Conservation (phyloP, 64 coral and sea anemone genomes). For the Astreopora myriophthalma region DNA sequence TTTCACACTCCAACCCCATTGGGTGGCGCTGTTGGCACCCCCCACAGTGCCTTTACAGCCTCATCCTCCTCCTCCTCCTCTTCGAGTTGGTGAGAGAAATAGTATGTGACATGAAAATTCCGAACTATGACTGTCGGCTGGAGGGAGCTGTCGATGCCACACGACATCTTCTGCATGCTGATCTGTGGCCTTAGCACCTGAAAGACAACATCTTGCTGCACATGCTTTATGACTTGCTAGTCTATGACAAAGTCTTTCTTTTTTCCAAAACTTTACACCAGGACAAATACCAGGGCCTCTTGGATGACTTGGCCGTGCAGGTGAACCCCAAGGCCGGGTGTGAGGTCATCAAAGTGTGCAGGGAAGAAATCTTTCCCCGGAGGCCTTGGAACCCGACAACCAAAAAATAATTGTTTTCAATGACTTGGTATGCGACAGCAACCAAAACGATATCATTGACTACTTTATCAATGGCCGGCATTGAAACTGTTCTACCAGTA, state of each 20-base stretch:
- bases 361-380: neutral
- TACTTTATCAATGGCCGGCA: slow-evolving; percentile 24
- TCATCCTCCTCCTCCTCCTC: too few species aligned
- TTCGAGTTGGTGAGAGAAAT: neutral
- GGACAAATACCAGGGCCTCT: neutral
- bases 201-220: neutral
- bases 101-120: neutral
- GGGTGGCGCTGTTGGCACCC: too few species aligned
- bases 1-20: too few species aligned
- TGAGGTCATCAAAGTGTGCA: neutral
- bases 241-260: neutral
- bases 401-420: neutral
- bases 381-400: neutral
- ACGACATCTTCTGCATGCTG: too few species aligned
- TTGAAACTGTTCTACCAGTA: neutral
- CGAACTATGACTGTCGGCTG: neutral
- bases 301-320: neutral
- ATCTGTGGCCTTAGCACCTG: neutral
- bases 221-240: neutral
- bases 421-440: neutral
- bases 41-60: too few species aligned
- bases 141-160: neutral
- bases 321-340: neutral
- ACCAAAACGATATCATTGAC: slow-evolving; percentile 8
- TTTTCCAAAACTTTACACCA: neutral